A percentile compares a stretch with the other conserved stretches of the same genome.
phyloP scores from a whole-genome alignment of 2,113 vertebrate genomes.

The Cyprinodon variegatus region DNA sequence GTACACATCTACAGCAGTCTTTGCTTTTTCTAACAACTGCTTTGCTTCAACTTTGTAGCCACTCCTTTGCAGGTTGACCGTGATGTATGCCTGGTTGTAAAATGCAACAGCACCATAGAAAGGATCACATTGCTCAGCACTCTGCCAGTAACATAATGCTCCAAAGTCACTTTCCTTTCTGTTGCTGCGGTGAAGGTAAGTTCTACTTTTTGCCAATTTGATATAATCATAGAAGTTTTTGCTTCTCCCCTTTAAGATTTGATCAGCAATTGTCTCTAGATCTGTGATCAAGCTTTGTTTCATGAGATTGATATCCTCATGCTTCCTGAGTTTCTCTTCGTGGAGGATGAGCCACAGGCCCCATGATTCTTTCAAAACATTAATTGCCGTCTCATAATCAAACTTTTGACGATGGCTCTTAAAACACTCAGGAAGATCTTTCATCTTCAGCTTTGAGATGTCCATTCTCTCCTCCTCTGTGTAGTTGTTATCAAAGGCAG shows the following conservation, averaged over 20 bases:
- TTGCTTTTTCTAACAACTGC: background rate
- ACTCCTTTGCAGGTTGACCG: background rate
- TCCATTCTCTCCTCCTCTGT: background rate
- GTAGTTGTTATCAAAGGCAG: background rate
- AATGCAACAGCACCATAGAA: slow-evolving; percentile 28
- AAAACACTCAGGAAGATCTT: slow-evolving; percentile 2
- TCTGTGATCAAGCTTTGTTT: background rate
- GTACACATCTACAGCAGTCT: slow-evolving; percentile 10
- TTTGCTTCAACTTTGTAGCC: slow-evolving; percentile 8
- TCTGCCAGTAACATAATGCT: slow-evolving; percentile 18
- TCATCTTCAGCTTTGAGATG: background rate
- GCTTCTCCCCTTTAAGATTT: background rate
- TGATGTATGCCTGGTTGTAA: slow-evolving; percentile 35
- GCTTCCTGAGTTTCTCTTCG: slow-evolving; percentile 14
- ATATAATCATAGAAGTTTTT: slow-evolving; percentile 14
- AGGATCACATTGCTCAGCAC: background rate
- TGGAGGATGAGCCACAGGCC: slow-evolving; percentile 30
- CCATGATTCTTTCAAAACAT: slow-evolving; percentile 21
- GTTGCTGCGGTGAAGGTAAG: slow-evolving; percentile 1
- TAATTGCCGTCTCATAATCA: background rate
- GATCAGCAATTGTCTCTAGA: background rate
- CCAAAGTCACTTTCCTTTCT: slow-evolving; percentile 13
- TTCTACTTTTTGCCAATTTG: slow-evolving; percentile 6
- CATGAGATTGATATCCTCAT: background rate
- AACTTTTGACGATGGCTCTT: slow-evolving; percentile 4